phyloP scores from a whole-genome alignment of 2,113 vertebrate species.

The Neotoma lepida region DNA sequence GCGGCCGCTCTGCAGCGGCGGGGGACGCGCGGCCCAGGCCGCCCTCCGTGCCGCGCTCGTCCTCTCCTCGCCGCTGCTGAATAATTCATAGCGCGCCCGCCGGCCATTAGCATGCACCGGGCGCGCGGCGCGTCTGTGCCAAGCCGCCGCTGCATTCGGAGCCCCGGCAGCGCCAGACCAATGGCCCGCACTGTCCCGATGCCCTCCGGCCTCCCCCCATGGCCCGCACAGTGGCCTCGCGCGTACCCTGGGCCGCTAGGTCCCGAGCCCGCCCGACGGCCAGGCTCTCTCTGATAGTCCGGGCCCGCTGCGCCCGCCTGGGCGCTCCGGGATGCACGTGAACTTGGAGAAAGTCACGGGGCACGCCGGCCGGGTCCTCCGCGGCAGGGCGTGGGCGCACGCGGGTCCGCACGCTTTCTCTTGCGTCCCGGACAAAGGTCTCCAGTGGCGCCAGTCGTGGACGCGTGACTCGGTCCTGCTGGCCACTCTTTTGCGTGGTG shows the following conservation, averaged over 20 bases:
- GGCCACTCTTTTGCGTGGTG: neutral
- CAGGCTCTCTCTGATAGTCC: constrained; percentile 4
- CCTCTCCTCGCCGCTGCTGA: constrained; percentile 75
- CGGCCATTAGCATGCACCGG: constrained; percentile 82
- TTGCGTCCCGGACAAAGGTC: constrained; percentile 76
- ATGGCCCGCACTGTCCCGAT: constrained; percentile 53
- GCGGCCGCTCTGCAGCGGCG: constrained; percentile 38
- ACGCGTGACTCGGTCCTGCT: neutral
- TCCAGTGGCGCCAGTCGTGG: constrained; percentile 5
- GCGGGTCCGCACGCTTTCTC: constrained; percentile 59
- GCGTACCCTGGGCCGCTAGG: constrained; percentile 21
- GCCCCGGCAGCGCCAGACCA: constrained; percentile 61
- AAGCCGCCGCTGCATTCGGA: constrained; percentile 68
- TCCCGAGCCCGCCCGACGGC: constrained; percentile 54
- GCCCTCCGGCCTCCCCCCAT: neutral
- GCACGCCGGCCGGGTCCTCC: constrained; percentile 42
- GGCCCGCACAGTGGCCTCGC: constrained; percentile 55
- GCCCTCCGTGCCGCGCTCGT: constrained; percentile 67
- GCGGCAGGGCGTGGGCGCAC: constrained; percentile 66
- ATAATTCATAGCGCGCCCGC: constrained; percentile 81
- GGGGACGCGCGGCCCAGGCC: constrained; percentile 84
- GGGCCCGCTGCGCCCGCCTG: constrained; percentile 29
- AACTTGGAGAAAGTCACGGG: constrained; percentile 77
- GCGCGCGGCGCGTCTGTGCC: constrained; percentile 80
- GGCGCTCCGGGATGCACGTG: constrained; percentile 56